Conservation (phyloP, 30 jellyfish, hydroid and myxozoan genomes). For the Calvadosia cruxmelitensis region DNA sequence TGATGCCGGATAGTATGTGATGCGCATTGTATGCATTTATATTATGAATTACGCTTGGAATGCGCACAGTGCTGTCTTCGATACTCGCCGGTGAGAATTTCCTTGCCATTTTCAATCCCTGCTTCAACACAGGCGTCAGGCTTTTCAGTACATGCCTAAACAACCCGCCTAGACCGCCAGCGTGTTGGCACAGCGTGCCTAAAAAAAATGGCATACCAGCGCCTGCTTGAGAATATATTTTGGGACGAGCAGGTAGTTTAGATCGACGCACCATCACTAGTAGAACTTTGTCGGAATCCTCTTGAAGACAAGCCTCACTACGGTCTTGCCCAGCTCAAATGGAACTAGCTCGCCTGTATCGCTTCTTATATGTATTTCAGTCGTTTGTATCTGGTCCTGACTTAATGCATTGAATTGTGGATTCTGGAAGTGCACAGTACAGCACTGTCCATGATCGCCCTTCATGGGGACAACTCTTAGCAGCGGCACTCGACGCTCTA, state of each 20-base stretch:
- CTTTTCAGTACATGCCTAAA: slow-evolving; percentile 16
- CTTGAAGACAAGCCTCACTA: slow-evolving; percentile 10
- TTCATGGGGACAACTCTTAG: slow-evolving; percentile 12
- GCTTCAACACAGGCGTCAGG: not conserved
- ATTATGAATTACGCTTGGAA: no score
- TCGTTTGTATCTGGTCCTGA: slow-evolving; percentile 10
- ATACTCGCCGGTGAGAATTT: no score
- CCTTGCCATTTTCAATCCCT: no score
- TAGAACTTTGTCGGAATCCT: slow-evolving; percentile 5
- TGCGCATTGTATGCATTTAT: no score
- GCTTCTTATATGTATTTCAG: slow-evolving; percentile 15
- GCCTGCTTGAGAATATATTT: not conserved
- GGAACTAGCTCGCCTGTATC: slow-evolving; percentile 16
- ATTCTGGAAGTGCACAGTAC: not conserved
- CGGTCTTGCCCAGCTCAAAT: slow-evolving; percentile 9
- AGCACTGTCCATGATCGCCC: not conserved
- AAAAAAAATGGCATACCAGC: slow-evolving; percentile 5
- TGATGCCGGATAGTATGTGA: no score
- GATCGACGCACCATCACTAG: not conserved
- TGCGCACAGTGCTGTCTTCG: no score
- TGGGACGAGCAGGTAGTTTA: not conserved
- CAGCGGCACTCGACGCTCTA: slow-evolving; percentile 10
- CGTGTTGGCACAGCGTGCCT: no score
- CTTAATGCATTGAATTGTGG: slow-evolving; percentile 5
- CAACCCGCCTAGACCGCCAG: slow-evolving; percentile 14